Evolutionary conservation across 2,113 vertebrate species (phyloP).

Genomic region (Leptosomus discolor): DNA sequence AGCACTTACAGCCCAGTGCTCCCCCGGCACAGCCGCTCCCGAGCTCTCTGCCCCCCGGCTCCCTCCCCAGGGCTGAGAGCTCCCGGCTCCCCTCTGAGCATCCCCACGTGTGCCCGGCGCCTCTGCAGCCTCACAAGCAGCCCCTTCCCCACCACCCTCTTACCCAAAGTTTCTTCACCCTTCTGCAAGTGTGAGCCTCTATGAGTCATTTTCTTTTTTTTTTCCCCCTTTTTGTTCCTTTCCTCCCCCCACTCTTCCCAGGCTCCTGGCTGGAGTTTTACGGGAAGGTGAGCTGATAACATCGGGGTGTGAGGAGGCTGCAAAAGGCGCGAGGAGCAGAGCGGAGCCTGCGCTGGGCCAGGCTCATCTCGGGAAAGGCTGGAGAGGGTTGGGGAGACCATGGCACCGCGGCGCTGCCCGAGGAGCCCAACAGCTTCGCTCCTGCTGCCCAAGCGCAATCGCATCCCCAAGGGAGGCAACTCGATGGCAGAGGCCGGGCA

Average conservation of each 20-base stretch:
- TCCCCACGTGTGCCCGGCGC: not conserved
- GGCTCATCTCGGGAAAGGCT: not conserved
- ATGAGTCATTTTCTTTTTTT: too few species aligned
- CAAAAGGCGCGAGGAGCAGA: not conserved
- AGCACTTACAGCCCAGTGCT: not conserved
- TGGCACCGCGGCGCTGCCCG: accelerated
- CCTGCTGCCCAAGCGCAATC: accelerated
- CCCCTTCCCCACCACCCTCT: not conserved
- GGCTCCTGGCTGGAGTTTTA: not conserved
- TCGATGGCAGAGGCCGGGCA: not conserved
- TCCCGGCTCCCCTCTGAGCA: accelerated
- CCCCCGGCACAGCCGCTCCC: not conserved
- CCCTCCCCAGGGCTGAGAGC: not conserved
- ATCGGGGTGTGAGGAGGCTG: accelerated
- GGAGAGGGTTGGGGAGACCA: not conserved
- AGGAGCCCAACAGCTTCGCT: accelerated
- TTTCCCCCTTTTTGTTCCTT: not conserved
- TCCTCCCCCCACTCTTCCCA: accelerated
- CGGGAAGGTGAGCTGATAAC: accelerated
- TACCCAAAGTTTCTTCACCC: not conserved
- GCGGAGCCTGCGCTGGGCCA: not conserved
- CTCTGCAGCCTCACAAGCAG: not conserved
- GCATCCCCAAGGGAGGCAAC: not conserved
- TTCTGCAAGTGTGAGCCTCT: not conserved
- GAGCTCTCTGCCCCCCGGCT: not conserved